These are phyloP conservation scores for Melieria omissa DNA, from an alignment of 2,888 invertebrate genomes.

Conservation along the genomic window DNA sequence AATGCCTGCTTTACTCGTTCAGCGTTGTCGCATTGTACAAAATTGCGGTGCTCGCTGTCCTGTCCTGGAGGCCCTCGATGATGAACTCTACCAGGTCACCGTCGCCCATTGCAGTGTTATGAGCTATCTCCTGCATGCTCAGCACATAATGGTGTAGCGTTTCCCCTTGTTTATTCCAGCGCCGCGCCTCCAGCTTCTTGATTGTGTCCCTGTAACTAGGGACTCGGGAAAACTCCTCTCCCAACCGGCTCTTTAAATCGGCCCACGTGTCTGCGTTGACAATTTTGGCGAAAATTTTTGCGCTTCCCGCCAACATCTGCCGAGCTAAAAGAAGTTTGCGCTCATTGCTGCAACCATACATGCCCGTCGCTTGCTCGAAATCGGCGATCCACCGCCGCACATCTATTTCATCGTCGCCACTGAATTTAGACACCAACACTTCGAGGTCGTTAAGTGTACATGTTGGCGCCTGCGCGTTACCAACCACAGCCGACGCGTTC, in stretches of 20 bases:
- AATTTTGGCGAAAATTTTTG: constrained; percentile 5
- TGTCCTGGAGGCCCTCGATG: constrained; percentile 25
- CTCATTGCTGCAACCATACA: constrained; percentile 7
- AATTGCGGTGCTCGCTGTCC: constrained; percentile 2
- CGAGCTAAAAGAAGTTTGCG: constrained; percentile 13
- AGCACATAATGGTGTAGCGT: constrained; percentile 16
- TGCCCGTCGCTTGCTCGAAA: constrained; percentile 5
- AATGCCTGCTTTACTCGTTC: constrained; percentile 15
- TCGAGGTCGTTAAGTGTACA: constrained; percentile 5
- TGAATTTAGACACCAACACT: constrained; percentile 9
- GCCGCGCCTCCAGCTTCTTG: constrained; percentile 5
- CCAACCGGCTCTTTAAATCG: constrained; percentile 3
- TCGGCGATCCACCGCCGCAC: constrained; percentile 4
- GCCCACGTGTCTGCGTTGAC: background rate
- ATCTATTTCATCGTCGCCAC: constrained; percentile 3
- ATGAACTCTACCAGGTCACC: constrained; percentile 23
- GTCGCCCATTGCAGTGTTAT: constrained; percentile 1
- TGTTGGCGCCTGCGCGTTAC: background rate
- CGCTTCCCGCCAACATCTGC: constrained; percentile 9
- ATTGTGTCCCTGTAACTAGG: constrained; percentile 15
- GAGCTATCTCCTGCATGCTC: constrained; percentile 25
- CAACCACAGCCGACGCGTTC: background rate
- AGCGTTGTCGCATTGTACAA: constrained; percentile 19
- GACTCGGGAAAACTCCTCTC: background rate
- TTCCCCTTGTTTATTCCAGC: constrained; percentile 11